Evolutionary conservation across 2,888 invertebrate genomes (phyloP), one percentile per base, ranked within the genome.

Genomic region (Pollenia labialis): DNA sequence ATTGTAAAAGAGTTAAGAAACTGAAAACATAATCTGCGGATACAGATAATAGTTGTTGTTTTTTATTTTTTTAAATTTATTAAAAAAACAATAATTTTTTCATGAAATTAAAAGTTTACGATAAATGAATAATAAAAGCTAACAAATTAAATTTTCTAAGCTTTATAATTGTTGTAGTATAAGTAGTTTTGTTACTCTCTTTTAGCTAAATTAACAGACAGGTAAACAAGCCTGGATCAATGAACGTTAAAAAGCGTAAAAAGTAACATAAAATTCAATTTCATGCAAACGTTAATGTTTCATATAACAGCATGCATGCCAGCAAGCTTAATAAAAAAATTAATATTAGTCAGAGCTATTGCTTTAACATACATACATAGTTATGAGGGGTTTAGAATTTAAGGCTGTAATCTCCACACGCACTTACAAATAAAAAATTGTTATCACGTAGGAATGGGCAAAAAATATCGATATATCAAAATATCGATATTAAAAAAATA

Each of bases 241-340:
- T 88, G 88, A 86, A 86, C 83, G 76, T 71, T 80, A 76, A 83
- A 80, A 60, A 44, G 54, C 60, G 50, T 44, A 58, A 60, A 72
- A 62, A 44, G 52, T 11, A 69, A 69, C 46, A 74, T 50, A 62
- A 62, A 69, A 60, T 54, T 71, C 40, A 80, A 62, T 71, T 71
- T 71, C 71, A 80, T 80, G 71, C 80, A 50, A 71, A 23, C 80
- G 42, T 42, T 8, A 60, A 71, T 80, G 71, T 69, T 62, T 62
- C 50, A 58, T 50, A 16, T 12, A 62, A 42, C 48, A 74, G 32
- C 16, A 60, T 44, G 50, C 16, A 42, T 60, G 32, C 16, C 50
- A 50, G 48, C 48, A 7, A 60, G 40, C n/a, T 74, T 60, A 48
- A 12, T 60, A 48, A 16, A 48, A 68, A 79, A 68, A 68, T 32